These are phyloP conservation scores for Pectinophora gossypiella DNA, from an alignment of 1,140 invertebrate genomes.

Conservation along the genomic window DNA sequence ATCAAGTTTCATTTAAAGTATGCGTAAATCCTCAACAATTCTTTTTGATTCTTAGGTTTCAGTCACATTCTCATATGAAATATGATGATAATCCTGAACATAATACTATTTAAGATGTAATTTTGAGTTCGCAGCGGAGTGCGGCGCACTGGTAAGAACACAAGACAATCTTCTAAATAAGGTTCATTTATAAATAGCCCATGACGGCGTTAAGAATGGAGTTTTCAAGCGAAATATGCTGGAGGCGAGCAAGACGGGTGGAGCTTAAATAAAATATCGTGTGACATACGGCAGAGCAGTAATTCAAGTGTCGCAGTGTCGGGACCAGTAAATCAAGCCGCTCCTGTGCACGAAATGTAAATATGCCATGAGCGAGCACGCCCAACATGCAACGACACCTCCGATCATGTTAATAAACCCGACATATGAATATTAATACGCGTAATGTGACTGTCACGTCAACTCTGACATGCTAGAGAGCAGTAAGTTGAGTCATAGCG, in stretches of 20 bases:
- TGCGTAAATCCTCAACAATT: too few relatives aligned
- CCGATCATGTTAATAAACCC: conserved; percentile 39
- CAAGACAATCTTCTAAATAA: conserved; percentile 39
- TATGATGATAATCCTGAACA: too few relatives aligned
- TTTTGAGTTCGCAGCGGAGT: too few relatives aligned
- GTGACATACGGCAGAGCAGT: conserved; percentile 59
- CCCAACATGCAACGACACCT: conserved; percentile 46
- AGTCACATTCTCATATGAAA: too few relatives aligned
- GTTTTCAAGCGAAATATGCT: conserved; percentile 48
- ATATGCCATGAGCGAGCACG: conserved; percentile 41
- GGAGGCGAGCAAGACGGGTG: conserved; percentile 28
- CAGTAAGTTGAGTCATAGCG: too few relatives aligned
- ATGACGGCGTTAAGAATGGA: conserved; percentile 49
- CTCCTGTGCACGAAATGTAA: conserved; percentile 54
- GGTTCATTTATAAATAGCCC: conserved; percentile 61
- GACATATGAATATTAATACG: conserved; percentile 52
- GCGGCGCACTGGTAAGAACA: neutral
- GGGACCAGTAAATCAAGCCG: conserved; percentile 56
- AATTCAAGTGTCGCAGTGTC: conserved; percentile 49
- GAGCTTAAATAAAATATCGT: conserved; percentile 59
- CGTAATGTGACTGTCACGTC: conserved; percentile 25
- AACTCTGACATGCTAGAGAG: conserved; percentile 2
- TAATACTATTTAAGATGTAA: too few relatives aligned
- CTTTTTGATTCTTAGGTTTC: too few relatives aligned
- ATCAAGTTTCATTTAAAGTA: conserved; percentile 27